phyloP scores from a whole-genome alignment of 1,140 invertebrate species.

The Drosophila rhopaloa region DNA sequence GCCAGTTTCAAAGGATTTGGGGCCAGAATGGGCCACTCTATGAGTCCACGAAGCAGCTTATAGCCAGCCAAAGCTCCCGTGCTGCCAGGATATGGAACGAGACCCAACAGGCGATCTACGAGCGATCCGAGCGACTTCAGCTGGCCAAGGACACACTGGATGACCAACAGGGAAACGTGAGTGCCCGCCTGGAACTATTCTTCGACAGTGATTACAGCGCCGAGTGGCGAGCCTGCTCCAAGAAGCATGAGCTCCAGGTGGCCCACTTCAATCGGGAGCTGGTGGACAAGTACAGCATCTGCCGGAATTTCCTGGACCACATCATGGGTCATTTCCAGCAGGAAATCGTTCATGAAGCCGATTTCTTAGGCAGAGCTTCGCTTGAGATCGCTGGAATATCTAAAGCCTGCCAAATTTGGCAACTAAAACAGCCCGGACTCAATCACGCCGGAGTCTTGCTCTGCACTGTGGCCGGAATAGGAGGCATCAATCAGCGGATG shows the following conservation, averaged over 20 bases:
- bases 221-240: constrained; percentile 33
- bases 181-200: constrained; percentile 26
- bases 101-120: constrained; percentile 26
- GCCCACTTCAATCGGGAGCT: constrained; percentile 49
- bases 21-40: constrained; percentile 49
- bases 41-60: constrained; percentile 50
- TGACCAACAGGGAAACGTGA: constrained; percentile 13
- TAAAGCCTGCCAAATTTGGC: constrained; percentile 29
- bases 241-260: constrained; percentile 44
- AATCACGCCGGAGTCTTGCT: constrained; percentile 47
- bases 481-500: constrained; percentile 37
- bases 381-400: constrained; percentile 19
- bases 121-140: constrained; percentile 12
- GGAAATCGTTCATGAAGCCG: constrained; percentile 33
- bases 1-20: constrained; percentile 18
- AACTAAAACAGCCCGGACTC: constrained; percentile 23
- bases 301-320: constrained; percentile 34
- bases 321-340: constrained; percentile 36
- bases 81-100: constrained; percentile 37
- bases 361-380: constrained; percentile 27
- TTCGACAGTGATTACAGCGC: constrained; percentile 13
- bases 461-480: constrained; percentile 44
- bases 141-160: constrained; percentile 16
- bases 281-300: constrained; percentile 49
- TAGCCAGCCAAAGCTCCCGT: constrained; percentile 20